Percentiles rank a stretch among this genome's conserved stretches.
Conservation (phyloP, 2,797 vertebrate genomes). For the Distichodus sexfasciatus region DNA sequence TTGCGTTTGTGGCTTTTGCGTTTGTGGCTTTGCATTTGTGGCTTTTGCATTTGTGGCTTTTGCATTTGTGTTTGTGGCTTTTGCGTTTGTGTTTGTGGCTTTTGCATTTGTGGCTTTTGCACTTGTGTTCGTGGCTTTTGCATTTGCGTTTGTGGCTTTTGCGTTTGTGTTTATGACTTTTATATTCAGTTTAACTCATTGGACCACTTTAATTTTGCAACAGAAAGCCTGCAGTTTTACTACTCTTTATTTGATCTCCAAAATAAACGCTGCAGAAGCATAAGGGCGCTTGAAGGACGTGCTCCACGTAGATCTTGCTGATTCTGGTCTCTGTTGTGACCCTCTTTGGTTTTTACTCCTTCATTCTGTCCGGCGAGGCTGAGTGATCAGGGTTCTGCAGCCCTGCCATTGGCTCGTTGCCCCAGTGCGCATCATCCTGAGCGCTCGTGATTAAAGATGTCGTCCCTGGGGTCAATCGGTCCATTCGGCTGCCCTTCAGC, state of each 20-base stretch:
- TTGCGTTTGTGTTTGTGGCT: too few species aligned
- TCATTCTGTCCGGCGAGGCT: slow-evolving; percentile 43
- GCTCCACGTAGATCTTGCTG: slow-evolving; percentile 52
- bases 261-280: slow-evolving; percentile 25
- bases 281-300: slow-evolving; percentile 64
- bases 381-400: slow-evolving; percentile 47
- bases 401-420: slow-evolving; percentile 39
- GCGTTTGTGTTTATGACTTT: too few species aligned
- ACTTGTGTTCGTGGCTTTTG: too few species aligned
- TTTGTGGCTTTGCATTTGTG: too few species aligned
- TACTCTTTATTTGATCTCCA: background rate
- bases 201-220: too few species aligned
- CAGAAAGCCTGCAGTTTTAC: too few species aligned
- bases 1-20: too few species aligned
- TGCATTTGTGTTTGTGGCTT: too few species aligned
- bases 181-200: too few species aligned
- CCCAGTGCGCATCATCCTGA: slow-evolving; percentile 49
- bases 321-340: slow-evolving; percentile 50
- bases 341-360: slow-evolving; percentile 22
- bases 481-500: slow-evolving; percentile 27
- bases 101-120: too few species aligned
- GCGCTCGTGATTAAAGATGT: slow-evolving; percentile 61
- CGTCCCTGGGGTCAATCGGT: slow-evolving; percentile 53
- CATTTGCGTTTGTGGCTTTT: too few species aligned
- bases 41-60: too few species aligned